Base-by-base conservation (phyloP, 1,140 invertebrate genomes). In the Drosophila funebris region DNA sequence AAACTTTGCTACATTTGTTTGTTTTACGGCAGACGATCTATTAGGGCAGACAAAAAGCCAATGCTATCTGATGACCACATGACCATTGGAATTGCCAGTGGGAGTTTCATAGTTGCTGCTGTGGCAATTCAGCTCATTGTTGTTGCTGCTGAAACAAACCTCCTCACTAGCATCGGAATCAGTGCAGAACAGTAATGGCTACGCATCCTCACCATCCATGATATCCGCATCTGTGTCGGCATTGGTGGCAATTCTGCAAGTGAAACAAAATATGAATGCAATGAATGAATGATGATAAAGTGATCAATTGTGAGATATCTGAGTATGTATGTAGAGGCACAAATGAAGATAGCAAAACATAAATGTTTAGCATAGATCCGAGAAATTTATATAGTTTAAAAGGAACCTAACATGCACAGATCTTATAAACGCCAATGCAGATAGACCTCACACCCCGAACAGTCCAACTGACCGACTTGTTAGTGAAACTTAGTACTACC, bases 111-210 rank as follows among this genome's bases (percentile, higher is more conserved):
- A 54, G 27, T 85, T 87, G 60, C 82, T 87, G 71, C 81, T 89
- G 50, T 74, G 69, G 48, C 75, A 78, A 39, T 63, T 73, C 16
- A 71, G 53, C 56, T 88, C 77, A 22, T 88, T 88, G 67, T 83
- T 78, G 53, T 90, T 90, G 61, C 76, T 90, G 64, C 31, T 90
- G 7, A 78, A 79, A 78, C 81, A 79, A 76, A 87, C 70, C 63
- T 85, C 82, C 62, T 89, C 78, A 73, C 81, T 80, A 48, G 73
- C 88, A 62, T 90, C 90, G 63, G 82, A 90, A 78, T 91, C 90
- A 84, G 78, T 84, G 72, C 74, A 87, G 75, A 75, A 76, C 76
- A 91, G 90, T 91, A 91, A 87, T 91, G 90, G 90, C 90, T 91
- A 91, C 85, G 90, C 90, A 44, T 90, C 89, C 58, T 81, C 90